Base-by-base conservation (phyloP, 2,888 invertebrate species). In the Halocaridina rubra region DNA sequence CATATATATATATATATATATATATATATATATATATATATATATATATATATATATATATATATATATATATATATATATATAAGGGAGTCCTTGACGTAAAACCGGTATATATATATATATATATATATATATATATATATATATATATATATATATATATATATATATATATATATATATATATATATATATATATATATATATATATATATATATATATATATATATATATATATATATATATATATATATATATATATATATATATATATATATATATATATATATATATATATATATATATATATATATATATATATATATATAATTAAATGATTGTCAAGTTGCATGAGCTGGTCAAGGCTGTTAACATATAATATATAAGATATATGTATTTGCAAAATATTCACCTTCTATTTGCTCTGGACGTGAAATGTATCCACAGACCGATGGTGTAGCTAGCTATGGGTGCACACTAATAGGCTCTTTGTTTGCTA, bases 1-100 rank as follows among this genome's bases (percentile, higher is more conserved):
- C n/a, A 61, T 61, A 61, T 61, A 61, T 61, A 61, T 61, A 61
- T 61, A 61, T 61, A 61, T 61, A 61, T 61, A 61, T 61, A 61
- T 61, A 61, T 61, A 61, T 61, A 61, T 61, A 61, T 61, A 61
- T 61, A 61, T 61, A 61, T 61, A 61, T 61, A 61, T 61, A 61
- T 61, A 64, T 64, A 64, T 64, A 64, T 64, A 64, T 64, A 64
- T 61, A 61, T 61, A 61, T 61, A 61, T 61, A 61, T 22, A 61
- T 61, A 61, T 61, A 61, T 61, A 61, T 61, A 61, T 61, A 61
- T 61, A 61, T 61, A 61, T 61, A 61, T 61, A 61, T 61, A 61
- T 61, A 61, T 61, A 61, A n/a, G n/a, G n/a, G n/a, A n/a, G n/a
- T n/a, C n/a, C n/a, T n/a, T n/a, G n/a, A n/a, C n/a, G n/a, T n/a